Evolutionary conservation across 2,797 vertebrate genomes (phyloP).

Genomic region (Anisognathus igniventris): DNA sequence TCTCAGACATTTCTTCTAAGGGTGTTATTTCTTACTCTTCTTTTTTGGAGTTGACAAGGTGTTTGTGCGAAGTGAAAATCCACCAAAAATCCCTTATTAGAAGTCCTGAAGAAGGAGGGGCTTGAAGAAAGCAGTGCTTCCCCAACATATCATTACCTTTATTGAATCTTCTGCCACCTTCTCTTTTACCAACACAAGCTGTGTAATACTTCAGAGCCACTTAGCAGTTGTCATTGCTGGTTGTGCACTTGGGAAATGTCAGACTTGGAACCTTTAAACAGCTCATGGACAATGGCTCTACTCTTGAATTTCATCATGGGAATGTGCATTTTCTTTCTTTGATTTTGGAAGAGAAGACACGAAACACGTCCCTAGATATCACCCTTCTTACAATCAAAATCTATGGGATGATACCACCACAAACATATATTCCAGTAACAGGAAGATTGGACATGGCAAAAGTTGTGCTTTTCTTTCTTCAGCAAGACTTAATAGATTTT

Average conservation of each 20-base stretch:
- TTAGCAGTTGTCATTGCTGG: background rate
- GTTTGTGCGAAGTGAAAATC: background rate
- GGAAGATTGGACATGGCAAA: background rate
- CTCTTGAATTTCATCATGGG: background rate
- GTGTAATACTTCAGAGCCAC: background rate
- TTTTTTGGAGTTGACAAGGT: background rate
- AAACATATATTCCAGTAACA: background rate
- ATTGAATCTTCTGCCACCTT: background rate
- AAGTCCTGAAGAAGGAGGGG: background rate
- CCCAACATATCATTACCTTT: background rate
- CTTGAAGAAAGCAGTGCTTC: background rate
- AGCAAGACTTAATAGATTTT: background rate
- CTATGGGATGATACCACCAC: background rate
- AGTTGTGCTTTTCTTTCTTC: background rate
- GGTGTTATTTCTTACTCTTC: background rate
- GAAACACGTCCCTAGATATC: background rate
- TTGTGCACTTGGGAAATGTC: background rate
- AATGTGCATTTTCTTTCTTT: background rate
- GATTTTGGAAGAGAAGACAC: background rate
- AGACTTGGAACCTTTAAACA: background rate
- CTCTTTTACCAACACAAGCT: background rate
- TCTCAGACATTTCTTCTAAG: background rate
- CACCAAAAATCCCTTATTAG: background rate
- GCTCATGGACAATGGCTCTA: background rate
- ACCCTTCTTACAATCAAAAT: background rate